Conservation (phyloP, 2,113 vertebrate genomes). For the Rutilus rutilus region DNA sequence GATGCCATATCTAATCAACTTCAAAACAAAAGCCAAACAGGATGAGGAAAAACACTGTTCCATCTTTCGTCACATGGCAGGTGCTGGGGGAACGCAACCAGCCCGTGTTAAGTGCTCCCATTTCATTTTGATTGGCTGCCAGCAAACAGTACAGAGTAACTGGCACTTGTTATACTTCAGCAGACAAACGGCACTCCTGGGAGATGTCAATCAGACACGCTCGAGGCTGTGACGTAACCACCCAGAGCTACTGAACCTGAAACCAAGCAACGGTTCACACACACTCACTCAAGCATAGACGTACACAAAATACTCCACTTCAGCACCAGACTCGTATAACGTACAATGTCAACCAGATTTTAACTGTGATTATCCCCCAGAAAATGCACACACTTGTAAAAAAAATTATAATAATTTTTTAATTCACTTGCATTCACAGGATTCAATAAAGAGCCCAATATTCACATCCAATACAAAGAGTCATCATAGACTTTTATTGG, state of each 20-base stretch:
- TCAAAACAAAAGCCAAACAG: slow-evolving; percentile 6
- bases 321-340: background rate
- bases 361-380: background rate
- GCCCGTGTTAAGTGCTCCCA: slow-evolving; percentile 59
- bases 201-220: slow-evolving; percentile 67
- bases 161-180: slow-evolving; percentile 70
- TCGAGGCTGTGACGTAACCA: slow-evolving; percentile 53
- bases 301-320: background rate
- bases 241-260: slow-evolving; percentile 15
- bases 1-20: background rate
- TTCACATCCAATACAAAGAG: background rate
- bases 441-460: background rate
- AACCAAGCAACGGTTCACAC: background rate
- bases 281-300: background rate
- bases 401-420: no score
- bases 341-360: background rate
- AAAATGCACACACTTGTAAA: background rate
- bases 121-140: slow-evolving; percentile 76
- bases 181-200: slow-evolving; percentile 68
- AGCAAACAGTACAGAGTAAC: slow-evolving; percentile 70
- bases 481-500: background rate
- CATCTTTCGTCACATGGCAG: slow-evolving; percentile 35
- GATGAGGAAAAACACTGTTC: slow-evolving; percentile 22
- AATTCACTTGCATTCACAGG: background rate
- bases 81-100: slow-evolving; percentile 38